Conservation (phyloP, 1,140 invertebrate species). For the Papilio helenus region DNA sequence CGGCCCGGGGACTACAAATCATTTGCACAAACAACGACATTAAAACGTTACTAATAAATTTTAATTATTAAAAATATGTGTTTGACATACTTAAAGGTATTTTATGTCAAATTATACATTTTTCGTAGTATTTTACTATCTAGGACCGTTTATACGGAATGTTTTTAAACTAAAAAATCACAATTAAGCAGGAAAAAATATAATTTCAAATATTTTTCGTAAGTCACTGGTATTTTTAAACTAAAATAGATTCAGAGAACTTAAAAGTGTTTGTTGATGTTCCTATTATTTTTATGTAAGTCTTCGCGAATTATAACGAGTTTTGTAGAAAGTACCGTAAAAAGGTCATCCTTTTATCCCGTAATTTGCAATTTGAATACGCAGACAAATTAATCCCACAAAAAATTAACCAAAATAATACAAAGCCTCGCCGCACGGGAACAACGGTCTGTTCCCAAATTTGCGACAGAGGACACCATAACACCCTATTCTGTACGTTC, state of each 20-base stretch:
- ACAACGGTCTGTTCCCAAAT: constrained; percentile 69
- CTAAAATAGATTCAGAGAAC: neutral
- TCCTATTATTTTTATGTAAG: constrained; percentile 13
- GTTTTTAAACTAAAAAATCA: no score
- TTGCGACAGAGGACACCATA: constrained; percentile 69
- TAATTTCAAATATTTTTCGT: no score
- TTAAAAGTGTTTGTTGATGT: constrained; percentile 9
- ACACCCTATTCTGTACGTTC: constrained; percentile 53
- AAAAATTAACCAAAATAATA: constrained; percentile 78
- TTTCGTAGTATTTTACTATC: neutral
- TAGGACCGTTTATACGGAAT: no score
- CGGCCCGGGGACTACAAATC: constrained; percentile 48
- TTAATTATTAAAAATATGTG: neutral
- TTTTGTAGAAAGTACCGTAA: constrained; percentile 51
- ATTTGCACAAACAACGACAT: constrained; percentile 40
- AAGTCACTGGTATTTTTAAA: neutral
- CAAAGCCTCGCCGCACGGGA: constrained; percentile 64
- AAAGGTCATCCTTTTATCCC: constrained; percentile 77
- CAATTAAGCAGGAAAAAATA: no score
- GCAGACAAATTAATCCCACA: constrained; percentile 80
- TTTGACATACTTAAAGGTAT: neutral
- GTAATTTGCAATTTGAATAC: constrained; percentile 81
- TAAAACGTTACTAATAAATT: neutral
- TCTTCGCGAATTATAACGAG: constrained; percentile 11
- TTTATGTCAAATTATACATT: neutral